Conservation (phyloP, 2,888 invertebrate genomes). For the Nebria brevicollis region DNA sequence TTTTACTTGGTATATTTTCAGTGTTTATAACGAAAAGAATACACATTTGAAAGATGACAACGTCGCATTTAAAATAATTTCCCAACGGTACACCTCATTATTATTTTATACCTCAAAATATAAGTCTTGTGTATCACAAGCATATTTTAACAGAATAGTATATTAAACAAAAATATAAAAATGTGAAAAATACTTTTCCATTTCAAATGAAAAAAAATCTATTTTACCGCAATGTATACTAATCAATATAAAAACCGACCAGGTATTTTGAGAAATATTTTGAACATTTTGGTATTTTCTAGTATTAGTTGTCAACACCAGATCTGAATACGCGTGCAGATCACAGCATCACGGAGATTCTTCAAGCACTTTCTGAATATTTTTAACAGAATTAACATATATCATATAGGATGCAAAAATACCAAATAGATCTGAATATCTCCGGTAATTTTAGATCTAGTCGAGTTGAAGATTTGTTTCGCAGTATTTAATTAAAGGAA, state of each 20-base stretch:
- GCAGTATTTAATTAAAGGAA: too few species aligned
- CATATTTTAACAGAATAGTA: not conserved
- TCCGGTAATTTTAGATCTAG: too few species aligned
- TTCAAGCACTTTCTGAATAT: too few species aligned
- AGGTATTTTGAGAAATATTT: too few species aligned
- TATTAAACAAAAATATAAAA: conserved; percentile 3
- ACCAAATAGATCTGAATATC: too few species aligned
- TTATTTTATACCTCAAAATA: conserved; percentile 26
- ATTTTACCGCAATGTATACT: not conserved
- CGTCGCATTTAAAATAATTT: conserved; percentile 37
- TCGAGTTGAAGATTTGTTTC: too few species aligned
- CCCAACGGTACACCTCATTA: conserved; percentile 29
- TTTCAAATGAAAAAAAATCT: not conserved
- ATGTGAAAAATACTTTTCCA: not conserved
- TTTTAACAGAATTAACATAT: too few species aligned
- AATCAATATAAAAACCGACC: not conserved
- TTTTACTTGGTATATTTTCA: not conserved
- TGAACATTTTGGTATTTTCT: too few species aligned
- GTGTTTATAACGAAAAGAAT: not conserved
- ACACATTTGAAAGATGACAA: not conserved
- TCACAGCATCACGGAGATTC: too few species aligned
- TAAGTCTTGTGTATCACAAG: conserved; percentile 16
- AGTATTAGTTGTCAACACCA: too few species aligned
- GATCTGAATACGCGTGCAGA: too few species aligned
- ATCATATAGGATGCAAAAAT: too few species aligned